Evolutionary conservation across 2,888 invertebrate genomes (phyloP), one percentile per base, ranked within the genome.

Genomic region (Eulithis testata): DNA sequence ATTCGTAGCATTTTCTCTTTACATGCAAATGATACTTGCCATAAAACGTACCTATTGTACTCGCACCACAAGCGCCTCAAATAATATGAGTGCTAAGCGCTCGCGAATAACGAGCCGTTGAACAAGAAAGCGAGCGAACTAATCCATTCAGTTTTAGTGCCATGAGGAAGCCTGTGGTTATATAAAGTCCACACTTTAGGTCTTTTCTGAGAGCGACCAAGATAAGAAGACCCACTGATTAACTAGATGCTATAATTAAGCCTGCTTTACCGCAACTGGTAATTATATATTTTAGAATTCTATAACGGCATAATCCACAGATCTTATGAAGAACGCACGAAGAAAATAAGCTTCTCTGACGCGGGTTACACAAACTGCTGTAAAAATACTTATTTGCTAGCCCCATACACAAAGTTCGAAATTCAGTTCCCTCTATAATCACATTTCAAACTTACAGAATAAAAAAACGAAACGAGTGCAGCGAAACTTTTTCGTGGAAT

Each of bases 1-100:
- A 79, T 79, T 79, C 77, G 80, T 80, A 77, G 75, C 73, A 78
- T 83, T 84, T 83, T 84, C 85, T 82, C 82, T 87, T 82, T 85
- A 83, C 80, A 87, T 88, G 85, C 79, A 85, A 87, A 86, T 86
- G 72, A 79, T 81, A 79, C 78, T 75, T 80, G 71, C 74, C 74
- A 79, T 84, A 85, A 84, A 83, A 73, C 75, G 76, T 73, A n/a
- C n/a, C n/a, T n/a, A 79, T 82, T 78, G 79, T 79, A 75, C 76
- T 78, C 72, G 73, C 76, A 76, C 77, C 75, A 74, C 73, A 75
- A 78, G 77, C 70, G 71, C 65, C 76, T 73, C 70, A 78, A 76
- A 82, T 76, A 77, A 80, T 76, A 79, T 73, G 76, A 80, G 80
- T 76, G 80, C 77, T 78, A 73, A 76, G 68, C 76, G 74, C 73